Evolutionary conservation across 2,797 vertebrate genomes (phyloP).

Genomic region (Gobionotothen gibberifrons): DNA sequence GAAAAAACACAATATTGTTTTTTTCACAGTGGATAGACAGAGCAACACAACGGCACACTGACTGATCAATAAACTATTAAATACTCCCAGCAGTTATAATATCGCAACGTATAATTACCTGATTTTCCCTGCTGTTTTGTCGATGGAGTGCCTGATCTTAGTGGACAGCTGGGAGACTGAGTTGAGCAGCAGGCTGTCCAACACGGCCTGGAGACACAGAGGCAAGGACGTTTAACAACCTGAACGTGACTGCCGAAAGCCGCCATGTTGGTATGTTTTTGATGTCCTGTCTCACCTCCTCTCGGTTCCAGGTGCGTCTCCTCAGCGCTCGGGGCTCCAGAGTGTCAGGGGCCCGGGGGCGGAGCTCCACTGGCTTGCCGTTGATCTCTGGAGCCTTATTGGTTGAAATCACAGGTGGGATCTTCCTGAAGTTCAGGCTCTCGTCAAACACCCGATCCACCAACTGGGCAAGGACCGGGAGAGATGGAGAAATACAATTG

Average conservation of each 20-base stretch:
- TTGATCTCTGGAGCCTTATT: conserved; percentile 91
- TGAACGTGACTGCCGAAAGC: neutral
- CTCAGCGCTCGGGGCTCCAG: conserved; percentile 92
- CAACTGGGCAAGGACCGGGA: conserved; percentile 80
- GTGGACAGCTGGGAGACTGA: conserved; percentile 96
- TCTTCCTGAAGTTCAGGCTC: conserved; percentile 98
- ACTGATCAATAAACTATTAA: neutral
- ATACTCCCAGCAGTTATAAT: neutral
- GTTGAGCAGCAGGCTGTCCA: conserved; percentile 94
- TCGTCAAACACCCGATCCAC: conserved; percentile 99
- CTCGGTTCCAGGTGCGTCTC: conserved; percentile 96
- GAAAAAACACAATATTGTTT: conserved; percentile 14
- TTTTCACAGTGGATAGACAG: neutral
- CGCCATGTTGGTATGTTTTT: neutral
- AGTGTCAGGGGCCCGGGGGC: conserved; percentile 87
- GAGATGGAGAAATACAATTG: neutral
- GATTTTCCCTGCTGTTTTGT: conserved; percentile 98
- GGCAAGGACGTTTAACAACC: neutral
- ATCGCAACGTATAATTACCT: conserved; percentile 79
- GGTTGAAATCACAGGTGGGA: conserved; percentile 91
- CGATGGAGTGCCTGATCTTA: conserved; percentile 95
- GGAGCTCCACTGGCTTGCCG: conserved; percentile 87
- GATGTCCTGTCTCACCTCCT: conserved; percentile 87
- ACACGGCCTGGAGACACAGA: conserved; percentile 87
- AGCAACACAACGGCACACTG: neutral